Evolutionary conservation across 1,140 invertebrate genomes (phyloP).

Genomic region (Papilio polytes): DNA sequence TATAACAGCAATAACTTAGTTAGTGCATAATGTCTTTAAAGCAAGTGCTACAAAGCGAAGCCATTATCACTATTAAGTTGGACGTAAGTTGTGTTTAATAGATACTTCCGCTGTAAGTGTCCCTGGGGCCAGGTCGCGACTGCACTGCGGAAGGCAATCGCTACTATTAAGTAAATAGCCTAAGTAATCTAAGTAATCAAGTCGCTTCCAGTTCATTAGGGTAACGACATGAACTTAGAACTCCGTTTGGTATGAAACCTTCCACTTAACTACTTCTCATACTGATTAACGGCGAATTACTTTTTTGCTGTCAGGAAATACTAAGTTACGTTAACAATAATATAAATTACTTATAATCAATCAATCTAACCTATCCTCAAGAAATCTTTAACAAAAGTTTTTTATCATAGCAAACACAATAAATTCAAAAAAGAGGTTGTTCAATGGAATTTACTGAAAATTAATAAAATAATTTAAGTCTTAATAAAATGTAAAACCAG

Average conservation of each 20-base stretch:
- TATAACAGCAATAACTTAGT: not conserved
- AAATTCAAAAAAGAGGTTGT: too few relatives aligned
- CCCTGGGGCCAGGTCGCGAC: not conserved
- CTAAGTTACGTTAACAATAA: too few relatives aligned
- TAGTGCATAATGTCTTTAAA: not conserved
- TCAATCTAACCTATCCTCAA: too few relatives aligned
- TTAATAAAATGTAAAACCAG: not conserved
- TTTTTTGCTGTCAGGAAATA: too few relatives aligned
- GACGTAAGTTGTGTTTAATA: conserved; percentile 4
- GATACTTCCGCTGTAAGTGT: conserved; percentile 6
- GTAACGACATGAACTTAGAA: not conserved
- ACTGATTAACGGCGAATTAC: not conserved
- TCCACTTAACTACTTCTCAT: not conserved
- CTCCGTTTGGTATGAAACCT: not conserved
- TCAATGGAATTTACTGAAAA: too few relatives aligned
- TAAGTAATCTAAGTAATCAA: not conserved
- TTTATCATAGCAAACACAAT: too few relatives aligned
- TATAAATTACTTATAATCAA: too few relatives aligned
- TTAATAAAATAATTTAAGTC: too few relatives aligned
- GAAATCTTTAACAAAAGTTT: too few relatives aligned
- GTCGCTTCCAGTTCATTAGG: not conserved
- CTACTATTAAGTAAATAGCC: not conserved
- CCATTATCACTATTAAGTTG: not conserved
- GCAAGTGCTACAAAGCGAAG: not conserved
- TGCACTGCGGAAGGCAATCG: not conserved